A percentile compares a stretch with the other conserved stretches of the same genome.
phyloP scores from a whole-genome alignment of 2,888 invertebrate species.

The Metellina segmentata region DNA sequence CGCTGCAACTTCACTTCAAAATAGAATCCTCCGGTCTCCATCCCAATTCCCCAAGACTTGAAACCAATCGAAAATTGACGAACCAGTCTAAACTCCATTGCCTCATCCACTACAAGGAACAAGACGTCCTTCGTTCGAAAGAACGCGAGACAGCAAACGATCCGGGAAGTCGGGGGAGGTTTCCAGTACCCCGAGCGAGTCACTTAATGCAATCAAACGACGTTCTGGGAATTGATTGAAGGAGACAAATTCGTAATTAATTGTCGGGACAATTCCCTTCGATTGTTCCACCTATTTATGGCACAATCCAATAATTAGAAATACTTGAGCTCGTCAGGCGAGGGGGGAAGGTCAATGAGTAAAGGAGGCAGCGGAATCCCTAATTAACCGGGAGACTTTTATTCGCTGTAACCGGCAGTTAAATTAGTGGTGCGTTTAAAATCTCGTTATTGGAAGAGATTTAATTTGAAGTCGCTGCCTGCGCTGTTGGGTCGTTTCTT shows the following conservation, averaged over 20 bases:
- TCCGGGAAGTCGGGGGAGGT: background rate
- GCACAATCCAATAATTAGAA: slow-evolving; percentile 65
- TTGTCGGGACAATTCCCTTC: slow-evolving; percentile 46
- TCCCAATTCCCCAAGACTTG: too few species aligned
- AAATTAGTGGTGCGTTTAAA: slow-evolving; percentile 58
- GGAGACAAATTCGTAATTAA: slow-evolving; percentile 55
- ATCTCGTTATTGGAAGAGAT: slow-evolving; percentile 63
- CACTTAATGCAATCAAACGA: background rate
- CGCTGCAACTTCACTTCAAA: too few species aligned
- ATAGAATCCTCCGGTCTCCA: too few species aligned
- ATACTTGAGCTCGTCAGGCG: slow-evolving; percentile 16
- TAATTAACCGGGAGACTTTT: slow-evolving; percentile 62
- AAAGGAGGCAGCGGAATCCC: slow-evolving; percentile 16
- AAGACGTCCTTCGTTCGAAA: background rate
- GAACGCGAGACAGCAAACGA: background rate
- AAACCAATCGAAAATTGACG: background rate
- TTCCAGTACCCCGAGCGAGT: background rate
- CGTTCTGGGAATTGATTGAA: slow-evolving; percentile 36
- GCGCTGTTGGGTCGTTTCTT: background rate
- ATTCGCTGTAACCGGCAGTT: slow-evolving; percentile 16
- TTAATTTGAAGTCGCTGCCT: slow-evolving; percentile 38
- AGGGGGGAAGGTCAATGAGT: slow-evolving; percentile 41
- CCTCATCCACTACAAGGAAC: background rate
- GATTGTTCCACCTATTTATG: slow-evolving; percentile 51
- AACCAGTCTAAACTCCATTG: background rate